phyloP scores from a whole-genome alignment of 35 echinoderm and acorn worm species.

The Stichopus chloronotus region DNA sequence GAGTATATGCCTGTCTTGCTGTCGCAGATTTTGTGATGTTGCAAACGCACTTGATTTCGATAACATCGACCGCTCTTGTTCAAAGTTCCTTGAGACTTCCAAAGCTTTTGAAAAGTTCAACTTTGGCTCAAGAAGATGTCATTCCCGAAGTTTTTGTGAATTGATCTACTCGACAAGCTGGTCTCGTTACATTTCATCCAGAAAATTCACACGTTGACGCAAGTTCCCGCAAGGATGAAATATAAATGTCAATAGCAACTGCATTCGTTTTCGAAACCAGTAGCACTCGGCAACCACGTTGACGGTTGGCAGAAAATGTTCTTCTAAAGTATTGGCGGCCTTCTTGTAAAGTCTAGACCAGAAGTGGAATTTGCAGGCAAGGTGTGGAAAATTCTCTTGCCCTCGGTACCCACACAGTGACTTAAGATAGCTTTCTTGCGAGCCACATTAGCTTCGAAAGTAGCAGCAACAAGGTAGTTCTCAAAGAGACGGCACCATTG shows the following conservation, averaged over 20 bases:
- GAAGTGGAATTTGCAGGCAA: not conserved
- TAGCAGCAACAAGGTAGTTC: conserved; percentile 53
- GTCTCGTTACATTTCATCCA: conserved; percentile 37
- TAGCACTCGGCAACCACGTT: conserved; percentile 76
- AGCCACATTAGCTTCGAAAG: conserved; percentile 41
- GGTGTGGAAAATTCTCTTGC: conserved; percentile 65
- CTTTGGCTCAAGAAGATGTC: not conserved
- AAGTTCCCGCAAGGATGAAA: conserved; percentile 48
- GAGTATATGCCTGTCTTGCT: not conserved
- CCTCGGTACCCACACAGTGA: conserved; percentile 68
- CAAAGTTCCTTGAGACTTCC: too few species aligned
- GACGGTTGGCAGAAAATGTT: conserved; percentile 50
- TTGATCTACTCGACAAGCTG: conserved; percentile 7
- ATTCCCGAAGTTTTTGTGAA: not conserved
- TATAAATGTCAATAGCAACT: conserved; percentile 56
- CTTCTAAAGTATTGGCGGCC: conserved; percentile 5
- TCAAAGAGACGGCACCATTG: too few species aligned
- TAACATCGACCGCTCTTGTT: not conserved
- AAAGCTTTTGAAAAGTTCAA: not conserved
- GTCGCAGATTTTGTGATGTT: not conserved
- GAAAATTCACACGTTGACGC: conserved; percentile 62
- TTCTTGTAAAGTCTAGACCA: not conserved
- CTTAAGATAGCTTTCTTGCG: conserved; percentile 58
- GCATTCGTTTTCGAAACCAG: conserved; percentile 59
- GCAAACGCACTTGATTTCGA: not conserved